phyloP scores from a whole-genome alignment of 1,140 invertebrate species.

The Megalopta genalis region DNA sequence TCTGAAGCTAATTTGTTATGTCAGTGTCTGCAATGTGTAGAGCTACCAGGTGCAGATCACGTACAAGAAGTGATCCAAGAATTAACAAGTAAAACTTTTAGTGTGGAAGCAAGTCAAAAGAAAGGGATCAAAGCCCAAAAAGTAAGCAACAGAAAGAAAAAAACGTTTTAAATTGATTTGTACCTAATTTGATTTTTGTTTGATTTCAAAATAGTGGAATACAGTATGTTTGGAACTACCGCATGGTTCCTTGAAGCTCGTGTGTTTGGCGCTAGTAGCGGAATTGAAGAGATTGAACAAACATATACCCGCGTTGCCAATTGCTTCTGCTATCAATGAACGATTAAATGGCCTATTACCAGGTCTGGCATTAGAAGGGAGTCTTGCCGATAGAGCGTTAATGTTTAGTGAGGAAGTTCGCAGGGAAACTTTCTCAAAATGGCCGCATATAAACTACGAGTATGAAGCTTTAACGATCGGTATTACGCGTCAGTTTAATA shows the following conservation, averaged over 20 bases:
- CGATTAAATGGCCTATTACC: slow-evolving; percentile 88
- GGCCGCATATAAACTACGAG: slow-evolving; percentile 99
- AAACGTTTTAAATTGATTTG: not conserved
- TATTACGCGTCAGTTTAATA: not conserved
- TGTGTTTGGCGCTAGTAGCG: slow-evolving; percentile 88
- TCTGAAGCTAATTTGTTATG: slow-evolving; percentile 92
- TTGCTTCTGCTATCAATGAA: slow-evolving; percentile 93
- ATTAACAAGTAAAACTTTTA: slow-evolving; percentile 87
- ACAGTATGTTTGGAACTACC: slow-evolving; percentile 91
- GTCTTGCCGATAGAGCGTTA: slow-evolving; percentile 83
- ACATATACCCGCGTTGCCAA: slow-evolving; percentile 90
- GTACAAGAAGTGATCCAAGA: slow-evolving; percentile 88
- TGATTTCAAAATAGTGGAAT: slow-evolving; percentile 88
- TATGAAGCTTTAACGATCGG: slow-evolving; percentile 72
- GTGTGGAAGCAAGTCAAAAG: slow-evolving; percentile 85
- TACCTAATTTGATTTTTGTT: slow-evolving; percentile 4
- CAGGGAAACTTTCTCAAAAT: slow-evolving; percentile 93
- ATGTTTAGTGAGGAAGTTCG: slow-evolving; percentile 96
- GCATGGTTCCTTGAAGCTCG: slow-evolving; percentile 87
- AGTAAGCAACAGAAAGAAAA: slow-evolving; percentile 76
- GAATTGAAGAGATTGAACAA: slow-evolving; percentile 91
- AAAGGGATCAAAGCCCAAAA: slow-evolving; percentile 93
- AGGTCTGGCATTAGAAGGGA: slow-evolving; percentile 75
- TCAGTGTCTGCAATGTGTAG: slow-evolving; percentile 87
- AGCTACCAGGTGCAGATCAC: slow-evolving; percentile 87